Evolutionary conservation across 1,140 invertebrate genomes (phyloP), one percentile per base, ranked within the genome.

Genomic region (Helicorthomorpha holstii): DNA sequence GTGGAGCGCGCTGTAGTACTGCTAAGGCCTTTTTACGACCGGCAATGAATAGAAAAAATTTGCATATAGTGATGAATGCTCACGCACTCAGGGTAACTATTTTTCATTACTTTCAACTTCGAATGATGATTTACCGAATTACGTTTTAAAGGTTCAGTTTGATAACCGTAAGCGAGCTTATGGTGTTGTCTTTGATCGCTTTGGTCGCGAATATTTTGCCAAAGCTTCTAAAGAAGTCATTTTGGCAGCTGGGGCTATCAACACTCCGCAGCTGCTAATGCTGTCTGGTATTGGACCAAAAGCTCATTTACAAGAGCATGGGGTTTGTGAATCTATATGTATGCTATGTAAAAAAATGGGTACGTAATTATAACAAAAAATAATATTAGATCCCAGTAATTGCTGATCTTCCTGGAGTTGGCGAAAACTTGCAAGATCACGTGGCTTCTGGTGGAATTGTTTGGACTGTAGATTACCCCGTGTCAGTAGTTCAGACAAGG

Each of bases 21-120:
- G 77, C 85, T 0, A 89, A 89, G 66, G 90, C 87, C 0, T 96
- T 94, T 59, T 66, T 97, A 0, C 66, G 85, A 55, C 87, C 91
- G 0, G 80, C 81, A 0, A 73, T 86, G 42, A 68, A 86, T 1
- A 71, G 91, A 1, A 7, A 7, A 7, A 34, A 34, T 16, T 16
- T 34, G 16, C 29, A 34, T 7, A 34, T 34, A 7, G 16, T 34
- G 29, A 34, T 34, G 29, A 16, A 34, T 16, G 7, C 29, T 16
- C 7, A 7, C 7, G 29, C 16, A 7, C 29, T 34, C 16, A 34
- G 16, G 29, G 29, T 34, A 34, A 34, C 29, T 16, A 7, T 16
- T 34, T 34, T 7, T 16, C 7, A 7, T 34, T 16, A 34, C 29
- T 34, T 34, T 16, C 16, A 34, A 34, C 7, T 16, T 34, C 16